Evolutionary conservation across 2,888 invertebrate genomes (phyloP).

Genomic region (Monoplex corrugatus): DNA sequence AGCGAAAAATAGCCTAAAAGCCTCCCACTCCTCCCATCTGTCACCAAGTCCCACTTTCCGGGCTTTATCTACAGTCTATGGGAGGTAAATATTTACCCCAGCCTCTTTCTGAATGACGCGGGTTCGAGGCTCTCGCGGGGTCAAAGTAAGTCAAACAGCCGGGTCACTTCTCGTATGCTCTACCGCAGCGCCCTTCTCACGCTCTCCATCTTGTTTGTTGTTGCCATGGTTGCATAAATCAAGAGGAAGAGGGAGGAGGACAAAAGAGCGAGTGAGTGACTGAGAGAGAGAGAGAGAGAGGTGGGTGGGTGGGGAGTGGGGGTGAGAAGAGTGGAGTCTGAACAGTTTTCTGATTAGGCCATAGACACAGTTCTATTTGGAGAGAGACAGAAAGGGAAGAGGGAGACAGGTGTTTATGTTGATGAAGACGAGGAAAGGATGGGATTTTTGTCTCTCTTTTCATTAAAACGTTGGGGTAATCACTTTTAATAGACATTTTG

Average conservation of each 20-base stretch:
- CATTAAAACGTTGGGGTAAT: no score
- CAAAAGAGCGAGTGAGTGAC: no score
- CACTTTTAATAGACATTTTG: no score
- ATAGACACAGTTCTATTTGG: neutral
- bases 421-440: no score
- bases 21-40: neutral
- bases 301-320: neutral
- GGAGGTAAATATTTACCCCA: neutral
- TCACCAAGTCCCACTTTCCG: neutral
- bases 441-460: no score
- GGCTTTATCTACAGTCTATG: neutral
- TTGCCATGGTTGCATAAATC: neutral
- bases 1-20: no score
- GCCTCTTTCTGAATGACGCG: neutral
- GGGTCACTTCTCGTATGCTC: neutral
- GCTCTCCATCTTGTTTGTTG: neutral
- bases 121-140: neutral
- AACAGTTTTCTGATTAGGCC: neutral
- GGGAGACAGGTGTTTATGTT: neutral
- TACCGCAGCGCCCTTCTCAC: constrained; percentile 3
- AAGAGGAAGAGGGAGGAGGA: neutral
- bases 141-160: neutral
- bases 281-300: neutral
- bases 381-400: neutral
- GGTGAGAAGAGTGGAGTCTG: neutral